Conservation (phyloP, 2,888 invertebrate species). For the Galeruca laticollis region DNA sequence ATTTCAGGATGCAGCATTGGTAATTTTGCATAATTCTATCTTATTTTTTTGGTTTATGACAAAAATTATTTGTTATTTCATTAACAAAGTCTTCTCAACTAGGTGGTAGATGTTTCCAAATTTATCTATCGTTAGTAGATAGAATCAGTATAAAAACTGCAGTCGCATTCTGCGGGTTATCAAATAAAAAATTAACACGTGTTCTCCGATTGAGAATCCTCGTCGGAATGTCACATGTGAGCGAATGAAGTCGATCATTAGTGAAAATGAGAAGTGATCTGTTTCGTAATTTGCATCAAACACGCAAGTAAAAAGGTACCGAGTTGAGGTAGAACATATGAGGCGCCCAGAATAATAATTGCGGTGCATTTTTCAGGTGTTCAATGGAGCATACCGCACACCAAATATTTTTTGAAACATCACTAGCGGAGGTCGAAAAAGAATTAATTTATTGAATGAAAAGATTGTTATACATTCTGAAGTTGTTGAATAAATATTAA, state of each 20-base stretch:
- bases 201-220: conserved; percentile 22
- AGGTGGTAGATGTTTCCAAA: background rate
- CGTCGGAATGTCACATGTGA: conserved; percentile 29
- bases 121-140: background rate
- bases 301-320: conserved; percentile 47
- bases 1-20: background rate
- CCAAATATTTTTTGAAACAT: conserved; percentile 29
- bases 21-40: no score
- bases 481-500: no score
- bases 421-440: conserved; percentile 21
- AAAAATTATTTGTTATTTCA: background rate
- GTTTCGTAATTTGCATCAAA: conserved; percentile 47
- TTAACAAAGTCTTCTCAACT: background rate
- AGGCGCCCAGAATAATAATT: conserved; percentile 50
- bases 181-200: conserved; percentile 32
- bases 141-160: conserved; percentile 1
- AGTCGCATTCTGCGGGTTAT: conserved; percentile 8
- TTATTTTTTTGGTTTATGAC: background rate
- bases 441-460: background rate
- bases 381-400: conserved; percentile 54
- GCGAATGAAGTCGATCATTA: conserved; percentile 30
- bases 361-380: conserved; percentile 52
- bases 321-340: conserved; percentile 43
- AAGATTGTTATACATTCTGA: no score
- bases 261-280: conserved; percentile 41